Base-by-base conservation (phyloP, 53 echinoderm and acorn worm species). In the Temnopleurus reevesii region DNA sequence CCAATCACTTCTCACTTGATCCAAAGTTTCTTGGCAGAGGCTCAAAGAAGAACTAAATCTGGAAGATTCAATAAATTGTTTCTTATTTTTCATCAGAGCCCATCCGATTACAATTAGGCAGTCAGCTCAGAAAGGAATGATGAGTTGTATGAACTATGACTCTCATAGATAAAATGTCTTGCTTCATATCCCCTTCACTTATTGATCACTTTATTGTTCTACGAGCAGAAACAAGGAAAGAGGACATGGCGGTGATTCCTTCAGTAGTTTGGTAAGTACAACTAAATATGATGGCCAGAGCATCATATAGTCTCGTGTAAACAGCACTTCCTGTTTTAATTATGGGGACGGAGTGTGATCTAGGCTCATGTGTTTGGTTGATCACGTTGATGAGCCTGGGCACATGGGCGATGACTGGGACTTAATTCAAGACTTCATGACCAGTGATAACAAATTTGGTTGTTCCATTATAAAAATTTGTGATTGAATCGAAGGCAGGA, bases 241-340 rank as follows among this genome's bases (percentile, higher is more conserved):
- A 23, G 7, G 19, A n/a, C n/a, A n/a, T n/a, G n/a, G n/a, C n/a
- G n/a, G 71, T 41, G 21, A 71, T 21, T 71, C 71, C 71, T 71
- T 41, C 23, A 41, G 10, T 21, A n/a, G n/a, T n/a, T n/a, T n/a
- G 71, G 71, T n/a, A 15, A 4, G 41, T 71, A 36, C 80, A 27
- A 46, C 18, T 46, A 27, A 28, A 26, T 13, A 28, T 49, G 76
- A 17, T 26, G 30, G 51, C 80, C 26, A 51, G 80, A 29, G 77
- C 9, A 83, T 15, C 83, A 8, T 83, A 19, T 33, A 6, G 56
- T 55, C 57, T 56, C 83, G 83, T 83, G 83, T 55, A 56, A 83
- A 51, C n/a, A 34, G 57, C 41, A 25, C 36, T 56, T 83, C 83
- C 83, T 83, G 83, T 83, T 83, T 83, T 55, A 34, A 55, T 33